Evolutionary conservation across 2,797 vertebrate genomes (phyloP).

Genomic region (Champsocephalus esox): DNA sequence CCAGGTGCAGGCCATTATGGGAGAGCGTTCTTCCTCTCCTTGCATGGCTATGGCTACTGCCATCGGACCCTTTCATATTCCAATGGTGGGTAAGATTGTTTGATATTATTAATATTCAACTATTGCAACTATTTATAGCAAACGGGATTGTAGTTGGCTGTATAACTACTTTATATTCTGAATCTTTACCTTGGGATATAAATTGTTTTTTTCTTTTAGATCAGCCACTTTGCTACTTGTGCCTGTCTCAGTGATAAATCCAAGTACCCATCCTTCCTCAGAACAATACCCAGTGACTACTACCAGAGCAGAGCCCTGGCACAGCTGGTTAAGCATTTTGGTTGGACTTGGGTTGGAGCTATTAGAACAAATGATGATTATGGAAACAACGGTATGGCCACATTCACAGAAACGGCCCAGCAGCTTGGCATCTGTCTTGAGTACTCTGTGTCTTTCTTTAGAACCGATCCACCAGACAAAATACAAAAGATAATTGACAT

Average conservation of each 20-base stretch:
- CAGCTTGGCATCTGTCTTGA: constrained; percentile 78
- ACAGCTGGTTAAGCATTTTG: constrained; percentile 81
- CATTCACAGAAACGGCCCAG: constrained; percentile 64
- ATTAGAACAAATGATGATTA: constrained; percentile 80
- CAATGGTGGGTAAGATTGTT: constrained; percentile 64
- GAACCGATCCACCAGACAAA: constrained; percentile 72
- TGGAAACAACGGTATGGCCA: constrained; percentile 76
- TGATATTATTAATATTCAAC: not conserved
- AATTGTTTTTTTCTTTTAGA: constrained; percentile 51
- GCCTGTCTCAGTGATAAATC: constrained; percentile 82
- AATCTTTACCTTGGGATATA: not conserved
- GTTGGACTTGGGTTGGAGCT: constrained; percentile 85
- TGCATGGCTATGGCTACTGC: constrained; percentile 75
- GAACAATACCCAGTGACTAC: constrained; percentile 84
- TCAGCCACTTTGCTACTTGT: constrained; percentile 84
- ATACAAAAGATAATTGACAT: constrained; percentile 64
- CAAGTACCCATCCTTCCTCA: constrained; percentile 82
- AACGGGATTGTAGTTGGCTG: not conserved
- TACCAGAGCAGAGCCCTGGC: constrained; percentile 83
- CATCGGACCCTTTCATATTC: constrained; percentile 78
- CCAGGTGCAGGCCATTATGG: constrained; percentile 79
- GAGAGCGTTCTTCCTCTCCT: constrained; percentile 79
- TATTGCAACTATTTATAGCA: not conserved
- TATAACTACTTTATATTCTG: not conserved
- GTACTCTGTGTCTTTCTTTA: constrained; percentile 75